phyloP scores from a whole-genome alignment of 1,140 invertebrate species.

The Papilio helenus region DNA sequence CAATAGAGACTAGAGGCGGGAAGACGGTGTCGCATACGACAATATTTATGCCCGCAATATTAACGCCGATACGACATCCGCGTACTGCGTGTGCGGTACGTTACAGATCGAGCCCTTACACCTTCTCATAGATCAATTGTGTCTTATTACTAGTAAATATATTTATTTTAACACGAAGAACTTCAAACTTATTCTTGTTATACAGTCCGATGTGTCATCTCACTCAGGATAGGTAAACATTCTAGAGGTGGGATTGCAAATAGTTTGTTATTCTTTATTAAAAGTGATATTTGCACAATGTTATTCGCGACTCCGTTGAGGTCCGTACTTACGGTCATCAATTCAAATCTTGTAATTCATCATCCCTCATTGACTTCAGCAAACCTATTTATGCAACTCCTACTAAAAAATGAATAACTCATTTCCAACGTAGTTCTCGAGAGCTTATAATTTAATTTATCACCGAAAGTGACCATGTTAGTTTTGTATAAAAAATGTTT shows the following conservation, averaged over 20 bases:
- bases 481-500: background rate
- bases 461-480: background rate
- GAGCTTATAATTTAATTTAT: background rate
- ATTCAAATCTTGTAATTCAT: too few species aligned
- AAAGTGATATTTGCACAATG: too few species aligned
- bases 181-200: too few species aligned
- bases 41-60: slow-evolving; percentile 81
- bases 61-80: slow-evolving; percentile 68
- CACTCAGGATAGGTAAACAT: too few species aligned
- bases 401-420: too few species aligned
- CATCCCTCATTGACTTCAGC: too few species aligned
- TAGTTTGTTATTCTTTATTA: too few species aligned
- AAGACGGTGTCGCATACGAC: slow-evolving; percentile 73
- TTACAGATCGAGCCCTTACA: slow-evolving; percentile 49
- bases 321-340: too few species aligned
- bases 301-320: too few species aligned
- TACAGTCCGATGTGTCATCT: too few species aligned
- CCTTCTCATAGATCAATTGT: slow-evolving; percentile 13
- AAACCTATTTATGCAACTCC: too few species aligned
- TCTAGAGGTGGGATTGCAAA: too few species aligned
- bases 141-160: background rate
- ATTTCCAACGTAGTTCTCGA: background rate
- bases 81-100: slow-evolving; percentile 57
- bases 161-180: background rate
- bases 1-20: slow-evolving; percentile 79